phyloP scores from a whole-genome alignment of 2,797 vertebrate species.

The Lepidocolaptes lacrymiger region DNA sequence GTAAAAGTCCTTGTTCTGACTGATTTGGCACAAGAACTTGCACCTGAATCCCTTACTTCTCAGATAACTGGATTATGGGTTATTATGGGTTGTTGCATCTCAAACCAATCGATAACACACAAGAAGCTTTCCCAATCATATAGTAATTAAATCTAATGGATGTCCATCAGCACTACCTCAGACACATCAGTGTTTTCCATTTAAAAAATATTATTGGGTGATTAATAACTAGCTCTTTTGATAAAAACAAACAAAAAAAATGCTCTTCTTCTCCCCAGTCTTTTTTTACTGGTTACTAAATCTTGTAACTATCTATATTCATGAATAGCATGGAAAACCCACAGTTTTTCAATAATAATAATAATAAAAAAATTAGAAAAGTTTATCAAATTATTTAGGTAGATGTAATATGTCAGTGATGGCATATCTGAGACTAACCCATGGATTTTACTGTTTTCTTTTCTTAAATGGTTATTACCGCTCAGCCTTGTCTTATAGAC shows the following conservation, averaged over 20 bases:
- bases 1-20: background rate
- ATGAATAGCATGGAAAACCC: background rate
- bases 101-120: background rate
- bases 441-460: background rate
- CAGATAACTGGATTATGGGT: background rate
- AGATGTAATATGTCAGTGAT: background rate
- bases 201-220: background rate
- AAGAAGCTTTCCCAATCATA: background rate
- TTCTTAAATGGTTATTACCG: background rate
- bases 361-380: background rate
- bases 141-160: background rate
- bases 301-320: background rate
- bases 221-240: background rate
- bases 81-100: background rate
- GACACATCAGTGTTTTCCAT: background rate
- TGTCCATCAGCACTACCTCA: background rate
- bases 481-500: background rate
- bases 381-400: background rate
- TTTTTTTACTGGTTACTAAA: background rate
- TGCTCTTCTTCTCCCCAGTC: background rate
- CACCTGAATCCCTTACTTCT: background rate
- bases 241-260: background rate
- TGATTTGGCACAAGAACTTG: background rate
- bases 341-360: background rate
- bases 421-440: background rate